A percentile compares a stretch with the other conserved stretches of the same genome.
These are phyloP conservation scores for Apocheima hispidaria DNA, from an alignment of 2,888 invertebrate species.

Conservation along the genomic window DNA sequence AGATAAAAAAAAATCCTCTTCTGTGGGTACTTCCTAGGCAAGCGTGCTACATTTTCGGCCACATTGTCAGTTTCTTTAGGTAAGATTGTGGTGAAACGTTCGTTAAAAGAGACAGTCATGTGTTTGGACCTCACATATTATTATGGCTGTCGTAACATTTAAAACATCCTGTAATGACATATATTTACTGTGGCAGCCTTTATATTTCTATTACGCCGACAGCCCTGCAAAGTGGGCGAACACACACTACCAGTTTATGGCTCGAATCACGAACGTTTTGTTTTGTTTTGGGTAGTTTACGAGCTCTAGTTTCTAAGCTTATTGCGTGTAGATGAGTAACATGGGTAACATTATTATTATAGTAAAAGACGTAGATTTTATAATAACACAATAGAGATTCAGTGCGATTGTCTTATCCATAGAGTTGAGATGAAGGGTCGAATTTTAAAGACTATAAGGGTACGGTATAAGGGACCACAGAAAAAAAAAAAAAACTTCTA, in stretches of 20 bases:
- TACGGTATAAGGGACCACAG: too few relatives aligned
- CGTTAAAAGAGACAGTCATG: too few relatives aligned
- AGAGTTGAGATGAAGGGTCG: too few relatives aligned
- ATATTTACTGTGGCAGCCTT: slow-evolving; percentile 12
- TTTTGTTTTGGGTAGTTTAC: slow-evolving; percentile 17
- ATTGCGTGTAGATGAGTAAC: slow-evolving; percentile 12
- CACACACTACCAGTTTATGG: slow-evolving; percentile 21
- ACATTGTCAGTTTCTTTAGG: too few relatives aligned
- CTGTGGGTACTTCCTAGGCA: too few relatives aligned
- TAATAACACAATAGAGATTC: background rate
- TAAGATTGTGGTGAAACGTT: too few relatives aligned
- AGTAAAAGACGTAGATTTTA: background rate
- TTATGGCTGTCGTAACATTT: background rate
- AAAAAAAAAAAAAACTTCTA: too few relatives aligned
- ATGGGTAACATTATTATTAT: background rate
- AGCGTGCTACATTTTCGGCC: too few relatives aligned
- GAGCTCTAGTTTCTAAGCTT: slow-evolving; percentile 6
- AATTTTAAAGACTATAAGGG: too few relatives aligned
- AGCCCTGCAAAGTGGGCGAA: slow-evolving; percentile 15
- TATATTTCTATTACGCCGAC: slow-evolving; percentile 19
- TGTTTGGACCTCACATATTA: too few relatives aligned
- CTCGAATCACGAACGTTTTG: slow-evolving; percentile 20
- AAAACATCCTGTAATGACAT: slow-evolving; percentile 9
- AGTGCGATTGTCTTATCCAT: background rate
- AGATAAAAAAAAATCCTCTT: too few relatives aligned